phyloP scores from a whole-genome alignment of 2,888 invertebrate genomes.

The Odontomyia ornata region DNA sequence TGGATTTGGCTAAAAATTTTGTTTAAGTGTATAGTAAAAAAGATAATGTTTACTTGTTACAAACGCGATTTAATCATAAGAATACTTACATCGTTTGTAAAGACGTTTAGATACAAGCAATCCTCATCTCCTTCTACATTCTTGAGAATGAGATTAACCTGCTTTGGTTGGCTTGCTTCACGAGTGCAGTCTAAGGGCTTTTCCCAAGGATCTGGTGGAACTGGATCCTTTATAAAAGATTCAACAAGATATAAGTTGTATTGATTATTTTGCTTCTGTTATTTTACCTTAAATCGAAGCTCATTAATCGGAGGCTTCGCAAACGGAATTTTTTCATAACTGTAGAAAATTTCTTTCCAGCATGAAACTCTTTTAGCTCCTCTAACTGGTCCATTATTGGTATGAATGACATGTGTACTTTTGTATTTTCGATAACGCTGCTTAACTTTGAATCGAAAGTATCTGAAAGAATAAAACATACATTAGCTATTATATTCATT shows the following conservation, averaged over 20 bases:
- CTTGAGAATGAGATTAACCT: conserved; percentile 7
- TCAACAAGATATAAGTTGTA: neutral
- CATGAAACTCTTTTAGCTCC: conserved; percentile 60
- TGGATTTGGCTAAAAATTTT: conserved; percentile 14
- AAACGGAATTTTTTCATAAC: conserved; percentile 62
- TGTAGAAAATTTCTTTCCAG: conserved; percentile 59
- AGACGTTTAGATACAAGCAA: conserved; percentile 38
- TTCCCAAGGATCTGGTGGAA: conserved; percentile 27
- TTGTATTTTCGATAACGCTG: conserved; percentile 53
- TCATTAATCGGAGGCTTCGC: conserved; percentile 61
- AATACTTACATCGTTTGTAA: conserved; percentile 37
- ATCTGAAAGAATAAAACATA: neutral
- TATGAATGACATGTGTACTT: conserved; percentile 56
- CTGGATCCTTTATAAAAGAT: conserved; percentile 18
- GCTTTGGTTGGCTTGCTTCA: conserved; percentile 24
- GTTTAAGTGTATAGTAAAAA: neutral
- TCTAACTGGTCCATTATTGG: conserved; percentile 59
- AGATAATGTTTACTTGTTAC: neutral
- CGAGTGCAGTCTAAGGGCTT: conserved; percentile 22
- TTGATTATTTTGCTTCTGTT: neutral
- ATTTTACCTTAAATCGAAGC: conserved; percentile 53
- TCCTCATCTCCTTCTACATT: conserved; percentile 32
- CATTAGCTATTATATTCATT: neutral
- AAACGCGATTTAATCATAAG: neutral
- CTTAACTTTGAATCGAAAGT: conserved; percentile 20